Base-by-base conservation (phyloP, 2,113 vertebrate genomes). In the Shinisaurus crocodilurus region DNA sequence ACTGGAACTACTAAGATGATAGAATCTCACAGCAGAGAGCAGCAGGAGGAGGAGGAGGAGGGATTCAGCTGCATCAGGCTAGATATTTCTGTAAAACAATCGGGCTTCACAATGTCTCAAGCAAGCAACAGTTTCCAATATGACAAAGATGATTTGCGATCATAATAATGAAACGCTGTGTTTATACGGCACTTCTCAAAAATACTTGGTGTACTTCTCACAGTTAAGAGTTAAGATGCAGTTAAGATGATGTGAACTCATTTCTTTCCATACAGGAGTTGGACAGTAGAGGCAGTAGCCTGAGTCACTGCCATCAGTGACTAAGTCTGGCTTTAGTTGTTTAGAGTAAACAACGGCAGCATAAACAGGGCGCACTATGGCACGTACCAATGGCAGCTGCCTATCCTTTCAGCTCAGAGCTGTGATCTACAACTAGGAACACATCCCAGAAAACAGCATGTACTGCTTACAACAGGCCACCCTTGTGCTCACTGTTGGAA, bases 401-500 rank as follows among this genome's bases (percentile, higher is more conserved):
- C 25, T 34, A 57, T 82, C 77, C 15, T 54, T 81, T 57, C n/a
- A 27, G 63, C 54, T 40, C 8, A 40, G 48, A 70, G 20, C 45
- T 45, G 23, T 29, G 32, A 4, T 77, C n/a, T 23, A 80, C 20
- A 82, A 5, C 29, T 27, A 45, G 43, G 37, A 27, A 54, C 8
- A 40, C 48, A n/a, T 60, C 40, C 3, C 27, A 76, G 25, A 54
- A 89, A 84, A 32, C n/a, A 72, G 27, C 3, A 43, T 25, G 13
- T 20, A 69, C 18, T 6, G 67, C 40, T 82, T 40, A 72, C 69
- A 82, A 57, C 45, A 88, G 15, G 37, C 23, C 70, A 57, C 13
- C n/a, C 70, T 87, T 87, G 72, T 88, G 74, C 60, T 67, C 29
- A 20, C n/a, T 79, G 40, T 57, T 82, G 65, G n/a, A 82, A 82